Percentiles rank a stretch among this genome's conserved stretches.
These are phyloP conservation scores for Festucalex cinctus DNA, from an alignment of 2,113 vertebrate genomes.

Conservation along the genomic window DNA sequence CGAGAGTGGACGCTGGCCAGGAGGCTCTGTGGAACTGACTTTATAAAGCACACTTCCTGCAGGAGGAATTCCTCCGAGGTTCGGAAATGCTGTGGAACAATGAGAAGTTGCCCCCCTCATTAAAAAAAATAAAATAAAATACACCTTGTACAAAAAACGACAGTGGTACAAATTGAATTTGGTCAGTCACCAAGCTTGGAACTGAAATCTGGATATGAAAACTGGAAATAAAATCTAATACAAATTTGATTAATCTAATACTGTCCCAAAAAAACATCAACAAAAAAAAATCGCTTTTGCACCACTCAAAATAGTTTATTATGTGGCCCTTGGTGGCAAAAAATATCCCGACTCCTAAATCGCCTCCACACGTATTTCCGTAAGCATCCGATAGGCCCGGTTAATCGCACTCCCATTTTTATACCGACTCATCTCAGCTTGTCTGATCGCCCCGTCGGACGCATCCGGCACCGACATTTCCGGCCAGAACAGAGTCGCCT, in stretches of 20 bases:
- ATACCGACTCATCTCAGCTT: neutral
- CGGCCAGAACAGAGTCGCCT: constrained; percentile 34
- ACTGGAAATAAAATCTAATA: too few species aligned
- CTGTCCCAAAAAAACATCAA: neutral
- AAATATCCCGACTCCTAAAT: neutral
- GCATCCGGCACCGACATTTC: constrained; percentile 20
- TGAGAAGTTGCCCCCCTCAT: neutral
- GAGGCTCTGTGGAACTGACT: neutral
- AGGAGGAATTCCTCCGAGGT: constrained; percentile 1
- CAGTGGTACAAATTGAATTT: neutral
- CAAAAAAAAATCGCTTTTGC: too few species aligned
- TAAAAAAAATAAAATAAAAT: neutral
- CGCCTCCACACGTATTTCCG: neutral
- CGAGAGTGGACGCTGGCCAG: neutral
- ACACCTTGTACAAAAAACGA: neutral
- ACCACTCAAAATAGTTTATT: too few species aligned
- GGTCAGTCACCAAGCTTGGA: too few species aligned
- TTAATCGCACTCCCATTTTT: neutral
- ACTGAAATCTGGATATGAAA: too few species aligned
- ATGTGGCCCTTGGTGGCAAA: too few species aligned
- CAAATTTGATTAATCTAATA: neutral
- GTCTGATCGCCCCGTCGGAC: neutral
- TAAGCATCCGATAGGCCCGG: neutral
- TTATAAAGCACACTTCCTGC: neutral
- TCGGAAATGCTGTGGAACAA: constrained; percentile 4